Percentiles rank a stretch among this genome's conserved stretches.
These are phyloP conservation scores for Archivesica marissinica DNA, from an alignment of 1,140 invertebrate genomes.

Conservation along the genomic window DNA sequence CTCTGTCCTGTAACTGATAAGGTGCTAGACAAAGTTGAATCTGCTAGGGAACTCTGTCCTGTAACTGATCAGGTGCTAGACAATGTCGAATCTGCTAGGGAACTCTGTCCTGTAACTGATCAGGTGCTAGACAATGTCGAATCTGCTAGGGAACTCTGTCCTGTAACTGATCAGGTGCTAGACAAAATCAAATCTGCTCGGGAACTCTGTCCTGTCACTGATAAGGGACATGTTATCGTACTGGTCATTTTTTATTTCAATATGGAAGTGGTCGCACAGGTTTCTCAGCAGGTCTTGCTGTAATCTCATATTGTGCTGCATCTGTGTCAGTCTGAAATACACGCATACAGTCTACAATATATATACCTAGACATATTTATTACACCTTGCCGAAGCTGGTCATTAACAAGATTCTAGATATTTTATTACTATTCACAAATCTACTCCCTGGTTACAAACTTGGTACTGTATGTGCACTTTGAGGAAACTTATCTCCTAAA, in stretches of 20 bases:
- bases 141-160: constrained; percentile 57
- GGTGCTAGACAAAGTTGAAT: constrained; percentile 45
- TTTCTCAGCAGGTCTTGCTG: constrained; percentile 64
- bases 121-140: constrained; percentile 46
- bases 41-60: constrained; percentile 59
- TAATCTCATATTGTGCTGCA: constrained; percentile 50
- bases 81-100: constrained; percentile 52
- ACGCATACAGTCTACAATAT: no score
- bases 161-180: constrained; percentile 59
- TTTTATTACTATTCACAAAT: no score
- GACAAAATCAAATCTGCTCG: constrained; percentile 51
- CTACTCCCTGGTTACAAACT: no score
- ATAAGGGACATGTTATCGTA: constrained; percentile 59
- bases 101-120: constrained; percentile 61
- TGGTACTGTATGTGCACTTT: no score
- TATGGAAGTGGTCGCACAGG: constrained; percentile 66
- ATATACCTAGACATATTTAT: no score
- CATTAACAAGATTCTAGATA: no score
- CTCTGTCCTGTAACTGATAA: no score
- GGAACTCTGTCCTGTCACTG: constrained; percentile 61
- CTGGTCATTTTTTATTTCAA: constrained; percentile 46
- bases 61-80: constrained; percentile 56
- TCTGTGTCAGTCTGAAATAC: constrained; percentile 62
- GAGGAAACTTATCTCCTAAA: no score
- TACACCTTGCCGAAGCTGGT: no score